Base-by-base conservation (phyloP, 1,140 invertebrate species). In the Hestina assimilis region DNA sequence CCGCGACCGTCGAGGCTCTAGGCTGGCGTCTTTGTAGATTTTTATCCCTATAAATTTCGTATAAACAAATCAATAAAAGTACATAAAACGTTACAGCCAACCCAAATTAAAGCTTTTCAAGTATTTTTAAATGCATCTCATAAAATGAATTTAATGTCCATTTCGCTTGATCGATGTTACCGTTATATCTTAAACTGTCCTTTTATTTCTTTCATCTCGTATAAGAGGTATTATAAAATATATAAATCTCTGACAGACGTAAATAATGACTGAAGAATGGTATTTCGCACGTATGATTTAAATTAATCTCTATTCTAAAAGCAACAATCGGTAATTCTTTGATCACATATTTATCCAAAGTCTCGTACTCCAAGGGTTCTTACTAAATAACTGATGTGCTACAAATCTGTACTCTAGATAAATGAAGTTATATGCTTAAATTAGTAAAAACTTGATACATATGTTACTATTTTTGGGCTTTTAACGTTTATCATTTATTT, bases 141-240 rank as follows among this genome's bases (percentile, higher is more conserved):
- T 50, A 50, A 50, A 38, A 12, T 35, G 19, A 7, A 38, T 40
- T 50, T 24, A 50, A 24, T 12, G 31, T 50, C 33, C 31, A 38
- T 35, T 50, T 26, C 33, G 15, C 1, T 50, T 50, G 47, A 50
- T 50, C 21, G 12, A 50, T 50, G 33, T 4, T 11, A 12, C n/a
- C 20, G 33, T 50, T 26, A 24, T 24, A 40, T 20, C 5, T 38
- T 26, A 15, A 40, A 50, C 24, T 23, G 31, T 24, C 20, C 8
- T 21, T 21, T 23, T 38, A 38, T 50, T 40, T 50, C 47, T 50
- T 50, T 50, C 31, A 50, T 50, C 47, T 50, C 47, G 26, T n/a
- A 15, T 19, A 17, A 21, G 26, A 15, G 21, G 40, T 11, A 40
- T 40, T 50, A 38, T 50, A 50, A 40, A 50, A 40, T 15, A 26